Conservation (phyloP, 2,797 vertebrate genomes). For the Fundulus diaphanus region DNA sequence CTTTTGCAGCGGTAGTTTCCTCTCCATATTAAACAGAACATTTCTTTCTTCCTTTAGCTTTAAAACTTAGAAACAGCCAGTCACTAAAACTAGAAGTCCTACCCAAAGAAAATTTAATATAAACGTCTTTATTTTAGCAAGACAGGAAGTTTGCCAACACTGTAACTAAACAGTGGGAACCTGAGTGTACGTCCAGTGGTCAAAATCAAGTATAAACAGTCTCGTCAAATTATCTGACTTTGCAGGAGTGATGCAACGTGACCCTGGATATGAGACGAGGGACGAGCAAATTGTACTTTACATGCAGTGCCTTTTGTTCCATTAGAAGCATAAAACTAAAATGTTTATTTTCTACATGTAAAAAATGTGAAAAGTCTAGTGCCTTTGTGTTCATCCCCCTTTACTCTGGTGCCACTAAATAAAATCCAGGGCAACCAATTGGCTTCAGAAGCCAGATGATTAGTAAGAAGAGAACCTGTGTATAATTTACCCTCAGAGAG, state of each 20-base stretch:
- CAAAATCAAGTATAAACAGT: conserved; percentile 1
- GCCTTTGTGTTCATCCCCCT: background rate
- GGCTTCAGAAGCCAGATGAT: background rate
- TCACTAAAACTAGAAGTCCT: background rate
- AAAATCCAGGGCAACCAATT: background rate
- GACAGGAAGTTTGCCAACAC: background rate
- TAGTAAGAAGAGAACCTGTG: background rate
- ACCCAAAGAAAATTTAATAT: background rate
- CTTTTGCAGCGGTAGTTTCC: background rate
- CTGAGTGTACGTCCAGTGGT: background rate
- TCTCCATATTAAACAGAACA: background rate
- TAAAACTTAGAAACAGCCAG: background rate
- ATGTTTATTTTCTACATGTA: background rate
- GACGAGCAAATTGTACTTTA: background rate
- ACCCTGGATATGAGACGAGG: background rate
- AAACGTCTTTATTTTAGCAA: background rate
- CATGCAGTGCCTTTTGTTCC: background rate
- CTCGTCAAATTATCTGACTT: background rate
- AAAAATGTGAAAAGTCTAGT: background rate
- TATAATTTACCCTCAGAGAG: background rate
- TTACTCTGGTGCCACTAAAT: background rate
- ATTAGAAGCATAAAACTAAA: background rate
- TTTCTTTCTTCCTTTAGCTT: background rate
- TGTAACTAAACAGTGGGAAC: background rate
- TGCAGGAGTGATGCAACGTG: background rate